Conservation (phyloP, 2,797 vertebrate species). For the Gobionotothen gibberifrons region DNA sequence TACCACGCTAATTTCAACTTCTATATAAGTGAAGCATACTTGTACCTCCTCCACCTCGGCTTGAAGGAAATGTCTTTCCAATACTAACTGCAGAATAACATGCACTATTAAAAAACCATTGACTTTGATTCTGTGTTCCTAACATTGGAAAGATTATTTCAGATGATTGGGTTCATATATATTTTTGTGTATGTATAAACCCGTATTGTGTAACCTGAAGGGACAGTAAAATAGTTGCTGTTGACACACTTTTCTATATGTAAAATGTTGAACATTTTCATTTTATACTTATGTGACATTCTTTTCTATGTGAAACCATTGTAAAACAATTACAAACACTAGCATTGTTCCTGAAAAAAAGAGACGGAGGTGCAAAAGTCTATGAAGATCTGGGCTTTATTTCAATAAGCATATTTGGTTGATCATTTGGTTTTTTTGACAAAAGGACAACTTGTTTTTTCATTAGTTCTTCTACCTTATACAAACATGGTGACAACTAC, state of each 20-base stretch:
- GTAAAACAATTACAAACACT: not conserved
- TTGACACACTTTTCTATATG: not conserved
- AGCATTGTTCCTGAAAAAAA: not conserved
- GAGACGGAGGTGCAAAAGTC: slow-evolving; percentile 11
- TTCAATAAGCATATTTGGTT: slow-evolving; percentile 71
- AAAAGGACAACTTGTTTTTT: slow-evolving; percentile 70
- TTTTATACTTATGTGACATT: not conserved
- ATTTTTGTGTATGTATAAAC: not conserved
- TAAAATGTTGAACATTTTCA: not conserved
- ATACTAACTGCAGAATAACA: not conserved
- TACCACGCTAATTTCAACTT: no score
- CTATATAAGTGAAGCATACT: no score
- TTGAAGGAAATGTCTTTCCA: no score
- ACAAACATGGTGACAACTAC: slow-evolving; percentile 81
- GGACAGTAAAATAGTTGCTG: not conserved
- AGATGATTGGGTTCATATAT: not conserved
- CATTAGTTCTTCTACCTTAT: slow-evolving; percentile 72
- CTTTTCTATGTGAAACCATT: not conserved
- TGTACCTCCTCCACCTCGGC: no score
- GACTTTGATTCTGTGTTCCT: not conserved
- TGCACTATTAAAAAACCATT: no score
- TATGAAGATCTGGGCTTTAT: slow-evolving; percentile 71
- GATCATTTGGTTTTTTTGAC: slow-evolving; percentile 70
- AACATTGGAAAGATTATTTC: not conserved
- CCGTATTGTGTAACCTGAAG: not conserved